Base-by-base conservation (phyloP, 2,113 vertebrate genomes). In the Gallinago undulata region DNA sequence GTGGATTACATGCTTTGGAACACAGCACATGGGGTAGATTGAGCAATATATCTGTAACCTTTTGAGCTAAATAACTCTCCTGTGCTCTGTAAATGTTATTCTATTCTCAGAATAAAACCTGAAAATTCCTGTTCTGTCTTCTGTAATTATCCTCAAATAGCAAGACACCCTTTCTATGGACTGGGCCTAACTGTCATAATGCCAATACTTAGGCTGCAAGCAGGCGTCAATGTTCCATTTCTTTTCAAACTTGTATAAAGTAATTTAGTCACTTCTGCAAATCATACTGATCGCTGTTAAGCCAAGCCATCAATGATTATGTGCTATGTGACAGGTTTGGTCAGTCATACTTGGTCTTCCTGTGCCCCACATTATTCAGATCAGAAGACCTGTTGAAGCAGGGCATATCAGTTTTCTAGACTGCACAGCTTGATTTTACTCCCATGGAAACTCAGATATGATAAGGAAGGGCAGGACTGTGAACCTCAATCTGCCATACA, bases 11-110 rank as follows among this genome's bases (percentile, higher is more conserved):
- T 75, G 19, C 3, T 75, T 90, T 82, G 25, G 14, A 85, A 72
- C 6, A 23, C 1, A 4, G 22, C 6, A 50, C 10, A 2, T 48
- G 16, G 10, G 6, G 5, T 27, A 70, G 3, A 63, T 37, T 16
- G 31, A 90, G 7, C 8, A 70, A 84, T 27, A 25, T 59, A 27
- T 57, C 48, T 78, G 14, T 57, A 63, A 70, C 7, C 5, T 62
- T 67, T 85, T 41, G 37, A 79, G 22, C 4, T 82, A 64, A 92
- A 50, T n/a, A 78, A 5, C 6, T 87, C 10, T 53, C 31, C 24
- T 39, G 17, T 75, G 14, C 10, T 62, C 2, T 2, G 13, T 14
- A 83, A 85, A 60, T 45, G 4, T n/a, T 16, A 56, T 83, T 79
- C 81, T 59, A 51, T 10, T 50, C 12, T 73, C 23, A 62, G 53